Conservation (phyloP, 2,888 invertebrate genomes). For the Diaphora mendica region DNA sequence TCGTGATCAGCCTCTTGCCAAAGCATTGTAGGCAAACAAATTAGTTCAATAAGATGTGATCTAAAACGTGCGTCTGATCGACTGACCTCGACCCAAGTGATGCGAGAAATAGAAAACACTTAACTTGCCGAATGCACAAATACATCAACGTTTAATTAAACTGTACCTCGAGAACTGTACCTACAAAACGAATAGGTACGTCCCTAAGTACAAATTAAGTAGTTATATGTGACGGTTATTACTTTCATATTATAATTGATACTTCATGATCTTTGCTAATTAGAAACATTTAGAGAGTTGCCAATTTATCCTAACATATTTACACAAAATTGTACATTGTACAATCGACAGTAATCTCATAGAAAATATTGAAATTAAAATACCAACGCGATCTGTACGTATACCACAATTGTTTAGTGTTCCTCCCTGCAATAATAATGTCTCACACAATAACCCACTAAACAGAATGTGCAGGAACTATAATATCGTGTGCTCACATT, state of each 20-base stretch:
- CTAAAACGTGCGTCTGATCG: constrained; percentile 35
- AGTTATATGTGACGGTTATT: background rate
- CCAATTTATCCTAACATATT: too few relatives aligned
- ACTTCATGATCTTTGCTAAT: constrained; percentile 30
- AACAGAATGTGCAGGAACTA: too few relatives aligned
- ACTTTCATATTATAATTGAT: background rate
- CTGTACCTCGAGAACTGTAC: constrained; percentile 10
- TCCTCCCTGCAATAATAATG: too few relatives aligned
- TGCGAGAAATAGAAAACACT: constrained; percentile 55
- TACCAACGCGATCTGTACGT: too few relatives aligned
- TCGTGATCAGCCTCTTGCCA: constrained; percentile 36
- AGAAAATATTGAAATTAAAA: too few relatives aligned
- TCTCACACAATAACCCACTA: too few relatives aligned
- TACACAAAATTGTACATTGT: too few relatives aligned
- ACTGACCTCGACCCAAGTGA: constrained; percentile 44
- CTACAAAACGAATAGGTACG: background rate
- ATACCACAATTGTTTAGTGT: too few relatives aligned
- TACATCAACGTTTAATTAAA: constrained; percentile 25
- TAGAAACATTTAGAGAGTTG: constrained; percentile 24
- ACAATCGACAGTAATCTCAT: too few relatives aligned
- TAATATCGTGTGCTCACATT: too few relatives aligned
- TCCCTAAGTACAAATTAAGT: background rate
- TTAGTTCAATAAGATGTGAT: constrained; percentile 31
- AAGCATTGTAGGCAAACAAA: constrained; percentile 36
- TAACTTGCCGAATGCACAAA: constrained; percentile 49